Base-by-base conservation (phyloP, 2,888 invertebrate genomes). In the Molorchus minor region DNA sequence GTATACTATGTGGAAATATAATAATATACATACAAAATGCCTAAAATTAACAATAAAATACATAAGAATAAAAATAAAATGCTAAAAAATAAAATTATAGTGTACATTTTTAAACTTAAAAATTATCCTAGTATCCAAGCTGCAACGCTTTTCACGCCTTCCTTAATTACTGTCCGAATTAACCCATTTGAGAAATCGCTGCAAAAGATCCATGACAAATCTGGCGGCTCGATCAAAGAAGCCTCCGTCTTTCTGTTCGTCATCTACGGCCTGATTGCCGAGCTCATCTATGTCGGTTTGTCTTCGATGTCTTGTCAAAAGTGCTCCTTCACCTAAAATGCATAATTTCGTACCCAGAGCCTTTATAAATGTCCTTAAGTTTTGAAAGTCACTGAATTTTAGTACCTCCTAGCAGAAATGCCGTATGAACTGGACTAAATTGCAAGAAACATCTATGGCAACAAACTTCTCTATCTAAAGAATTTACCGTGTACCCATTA, bases 151-250 rank as follows among this genome's bases (percentile, higher is more conserved):
- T 58, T 58, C 3, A 59, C 62, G 1, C 66, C 68, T 33, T 52
- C 35, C 30, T 64, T 72, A 71, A 68, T 77, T 58, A 43, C 8
- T 70, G 53, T 81, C 80, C 59, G 77, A 70, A 76, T 81, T 81
- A 73, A 81, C 70, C 81, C 81, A 81, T 71, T 77, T 81, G 72
- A 81, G 77, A 77, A 81, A 81, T 73, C 79, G 68, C 74, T 81
- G 81, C 19, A 81, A 60, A 35, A 81, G 70, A 67, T 81, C 80
- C 61, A 80, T 73, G 4, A 81, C 77, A 56, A 81, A 81, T 63
- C 80, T 80, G 13, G 80, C 80, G 1, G 81, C 81, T 46, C 78
- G 69, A 57, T 81, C 80, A 58, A 81, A 77, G 62, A 81, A 81
- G 12, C 81, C 81, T 3, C 65, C 67, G 2, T 60, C 64, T 46